Conservation (phyloP, 2,113 vertebrate species). For the Romanogobio albipinnatus region DNA sequence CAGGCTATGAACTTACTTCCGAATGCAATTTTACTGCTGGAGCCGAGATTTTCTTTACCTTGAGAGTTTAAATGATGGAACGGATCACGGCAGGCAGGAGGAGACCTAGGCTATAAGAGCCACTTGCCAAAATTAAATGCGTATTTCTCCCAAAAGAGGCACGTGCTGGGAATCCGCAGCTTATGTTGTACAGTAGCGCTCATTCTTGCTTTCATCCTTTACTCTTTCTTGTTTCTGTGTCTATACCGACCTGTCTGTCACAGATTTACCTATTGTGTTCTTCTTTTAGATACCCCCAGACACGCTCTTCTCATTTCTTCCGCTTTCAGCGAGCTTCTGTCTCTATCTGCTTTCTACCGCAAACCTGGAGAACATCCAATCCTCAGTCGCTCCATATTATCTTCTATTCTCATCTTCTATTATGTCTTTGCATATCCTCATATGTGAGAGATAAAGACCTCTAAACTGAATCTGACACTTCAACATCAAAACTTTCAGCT, state of each 20-base stretch:
- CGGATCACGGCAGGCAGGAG: conserved; percentile 5
- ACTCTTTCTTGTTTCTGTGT: background rate
- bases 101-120: conserved; percentile 19
- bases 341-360: conserved; percentile 12
- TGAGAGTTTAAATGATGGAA: conserved; percentile 32
- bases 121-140: conserved; percentile 22
- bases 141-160: conserved; percentile 13
- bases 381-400: background rate
- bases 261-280: conserved; percentile 39
- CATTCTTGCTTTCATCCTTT: background rate
- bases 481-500: background rate
- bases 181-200: conserved; percentile 29
- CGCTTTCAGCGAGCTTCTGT: background rate
- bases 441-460: background rate
- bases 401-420: conserved; percentile 16
- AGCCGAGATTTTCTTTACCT: conserved; percentile 33
- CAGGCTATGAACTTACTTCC: conserved; percentile 34
- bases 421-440: background rate
- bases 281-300: conserved; percentile 39
- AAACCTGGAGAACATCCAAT: background rate
- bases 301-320: background rate
- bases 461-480: conserved; percentile 4
- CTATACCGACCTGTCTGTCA: conserved; percentile 35
- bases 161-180: background rate
- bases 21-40: conserved; percentile 47